Evolutionary conservation across 2,113 vertebrate genomes (phyloP).

Genomic region (Austrofundulus limnaeus): DNA sequence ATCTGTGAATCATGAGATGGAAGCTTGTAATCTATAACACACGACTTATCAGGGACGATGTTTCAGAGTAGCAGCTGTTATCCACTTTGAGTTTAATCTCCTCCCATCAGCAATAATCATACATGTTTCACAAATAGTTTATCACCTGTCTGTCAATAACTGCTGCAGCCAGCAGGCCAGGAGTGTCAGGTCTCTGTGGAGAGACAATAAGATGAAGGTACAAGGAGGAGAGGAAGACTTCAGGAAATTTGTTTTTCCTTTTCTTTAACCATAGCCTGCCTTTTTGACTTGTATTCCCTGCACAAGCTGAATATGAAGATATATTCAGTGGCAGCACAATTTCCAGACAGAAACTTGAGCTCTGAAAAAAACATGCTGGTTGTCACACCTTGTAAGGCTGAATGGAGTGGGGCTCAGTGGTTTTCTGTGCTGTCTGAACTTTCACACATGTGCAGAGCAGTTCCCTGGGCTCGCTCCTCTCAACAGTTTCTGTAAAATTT

Average conservation of each 20-base stretch:
- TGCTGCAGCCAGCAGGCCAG: slow-evolving; percentile 19
- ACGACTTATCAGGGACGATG: slow-evolving; percentile 30
- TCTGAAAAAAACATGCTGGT: slow-evolving; percentile 28
- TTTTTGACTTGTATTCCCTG: slow-evolving; percentile 24
- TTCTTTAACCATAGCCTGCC: slow-evolving; percentile 11
- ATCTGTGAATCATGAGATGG: background rate
- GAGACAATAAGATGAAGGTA: background rate
- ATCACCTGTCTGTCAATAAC: slow-evolving; percentile 41
- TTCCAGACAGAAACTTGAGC: slow-evolving; percentile 15
- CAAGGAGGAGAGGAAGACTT: background rate
- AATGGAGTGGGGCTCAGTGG: slow-evolving; percentile 12
- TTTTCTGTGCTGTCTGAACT: slow-evolving; percentile 34
- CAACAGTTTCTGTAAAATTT: slow-evolving; percentile 31
- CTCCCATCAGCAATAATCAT: slow-evolving; percentile 14
- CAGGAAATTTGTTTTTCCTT: slow-evolving; percentile 10
- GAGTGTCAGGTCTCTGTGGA: slow-evolving; percentile 27
- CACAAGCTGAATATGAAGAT: slow-evolving; percentile 22
- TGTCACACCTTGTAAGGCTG: slow-evolving; percentile 31
- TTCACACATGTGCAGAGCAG: slow-evolving; percentile 31
- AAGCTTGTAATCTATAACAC: slow-evolving; percentile 36
- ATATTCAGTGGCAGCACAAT: slow-evolving; percentile 35
- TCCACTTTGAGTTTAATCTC: slow-evolving; percentile 15
- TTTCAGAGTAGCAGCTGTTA: slow-evolving; percentile 11
- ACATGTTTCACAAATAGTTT: slow-evolving; percentile 30
- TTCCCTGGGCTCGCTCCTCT: slow-evolving; percentile 38